These are phyloP conservation scores for Melanotaenia parkinsoni DNA, from an alignment of 2,797 vertebrate species.

Conservation along the genomic window DNA sequence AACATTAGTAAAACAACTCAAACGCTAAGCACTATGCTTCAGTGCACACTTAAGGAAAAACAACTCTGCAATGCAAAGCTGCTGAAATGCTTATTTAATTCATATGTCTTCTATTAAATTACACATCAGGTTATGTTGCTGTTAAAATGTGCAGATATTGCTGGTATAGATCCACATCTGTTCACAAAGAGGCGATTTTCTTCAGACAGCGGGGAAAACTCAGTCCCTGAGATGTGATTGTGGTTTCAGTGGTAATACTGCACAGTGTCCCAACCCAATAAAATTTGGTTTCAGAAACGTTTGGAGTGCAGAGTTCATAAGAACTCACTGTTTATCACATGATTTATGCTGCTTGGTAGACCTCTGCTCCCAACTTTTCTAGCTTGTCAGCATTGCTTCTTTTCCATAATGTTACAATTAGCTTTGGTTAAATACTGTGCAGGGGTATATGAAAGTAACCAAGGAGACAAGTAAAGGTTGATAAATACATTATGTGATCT, in stretches of 20 bases:
- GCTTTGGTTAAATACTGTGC: conserved; percentile 56
- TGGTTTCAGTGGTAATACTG: conserved; percentile 62
- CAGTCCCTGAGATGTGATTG: conserved; percentile 50
- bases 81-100: conserved; percentile 26
- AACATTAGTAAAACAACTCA: conserved; percentile 72
- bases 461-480: conserved; percentile 69
- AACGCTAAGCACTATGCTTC: conserved; percentile 30
- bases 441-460: conserved; percentile 56
- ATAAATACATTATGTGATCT: conserved; percentile 73
- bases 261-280: conserved; percentile 53
- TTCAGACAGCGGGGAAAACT: conserved; percentile 43
- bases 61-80: conserved; percentile 16
- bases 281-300: conserved; percentile 53
- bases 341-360: conserved; percentile 52
- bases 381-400: conserved; percentile 46
- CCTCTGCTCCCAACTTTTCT: conserved; percentile 56
- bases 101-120: conserved; percentile 26
- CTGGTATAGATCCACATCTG: conserved; percentile 35
- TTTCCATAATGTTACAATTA: conserved; percentile 70
- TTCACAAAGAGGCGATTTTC: conserved; percentile 31
- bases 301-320: conserved; percentile 50
- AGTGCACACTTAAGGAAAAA: conserved; percentile 32
- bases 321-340: conserved; percentile 62
- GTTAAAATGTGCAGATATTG: conserved; percentile 16
- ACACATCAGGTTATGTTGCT: conserved; percentile 23